Evolutionary conservation across 2,113 vertebrate genomes (phyloP), one percentile per base, ranked within the genome.

Genomic region (Tamias sibiricus): DNA sequence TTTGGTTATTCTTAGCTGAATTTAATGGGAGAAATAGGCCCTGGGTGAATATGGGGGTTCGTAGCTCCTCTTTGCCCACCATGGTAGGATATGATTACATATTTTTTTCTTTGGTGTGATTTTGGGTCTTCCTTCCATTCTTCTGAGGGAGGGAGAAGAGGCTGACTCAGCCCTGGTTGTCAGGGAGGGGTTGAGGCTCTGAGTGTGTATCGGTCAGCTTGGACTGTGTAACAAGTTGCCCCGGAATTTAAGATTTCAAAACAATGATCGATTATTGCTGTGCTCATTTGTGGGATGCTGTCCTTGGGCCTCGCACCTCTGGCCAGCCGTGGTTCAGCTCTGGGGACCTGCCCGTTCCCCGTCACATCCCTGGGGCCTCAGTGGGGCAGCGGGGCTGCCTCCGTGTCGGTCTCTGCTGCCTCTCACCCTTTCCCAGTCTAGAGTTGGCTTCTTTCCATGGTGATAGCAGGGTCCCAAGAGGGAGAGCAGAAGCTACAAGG

Each of bases 371-470:
- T 42, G 75, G 64, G 12, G 28, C 47, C 44, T 80, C 11, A 6
- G 35, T 32, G 47, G 44, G 62, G 28, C 47, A 24, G 11, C 14
- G 13, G n/a, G 75, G 54, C 20, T 28, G 9, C 3, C 20, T 37
- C 20, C 0, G 1, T 6, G 13, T 14, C 26, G 49, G n/a, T 26
- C n/a, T 40, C 11, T 10, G 0, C 19, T 16, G 30, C 20, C 13
- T 32, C 19, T 88, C 54, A 28, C 40, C 68, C 28, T n/a, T 44
- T n/a, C 4, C 22, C 4, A 57, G 44, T 24, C 28, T 35, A 14
- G 14, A 7, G 17, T 8, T 32, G 20, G 20, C 13, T 72, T 44
- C 30, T 47, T n/a, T 17, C 3, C 19, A 8, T 6, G 20, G 49
- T 28, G 49, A 57, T 3, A 26, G 14, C 52, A 74, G 52, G 37